Evolutionary conservation across 2,888 invertebrate genomes (phyloP), one percentile per base, ranked within the genome.

Genomic region (Pyrrhia umbra): DNA sequence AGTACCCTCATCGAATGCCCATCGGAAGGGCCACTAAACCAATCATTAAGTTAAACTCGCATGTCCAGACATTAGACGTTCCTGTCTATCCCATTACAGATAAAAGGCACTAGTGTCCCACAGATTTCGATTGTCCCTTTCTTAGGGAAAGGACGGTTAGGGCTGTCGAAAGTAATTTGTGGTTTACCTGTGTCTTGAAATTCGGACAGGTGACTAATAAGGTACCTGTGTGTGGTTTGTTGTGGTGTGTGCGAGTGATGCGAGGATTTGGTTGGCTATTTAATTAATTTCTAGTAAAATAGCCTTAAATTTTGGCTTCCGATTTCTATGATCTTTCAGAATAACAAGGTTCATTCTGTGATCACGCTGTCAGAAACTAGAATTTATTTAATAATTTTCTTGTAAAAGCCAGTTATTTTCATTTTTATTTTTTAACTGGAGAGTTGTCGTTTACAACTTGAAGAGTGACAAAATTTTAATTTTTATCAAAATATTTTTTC

Each of bases 21-120:
- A 68, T 65, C 60, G 65, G 51, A 70, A 71, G 73, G 67, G 59
- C 66, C 61, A 71, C 78, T 81, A 83, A 83, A 84, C 82, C 80
- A 84, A 86, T 85, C 81, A 86, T 86, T 86, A 83, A 80, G 80
- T 85, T 83, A 82, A 85, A 85, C 81, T 85, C 80, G 62, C 71
- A 79, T 76, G 75, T 74, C 77, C 75, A 77, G 75, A 77, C 84
- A 83, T 86, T 82, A 84, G 75, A 55, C 66, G 77, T 51, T 57
- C 63, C 76, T 80, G 78, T 80, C 73, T 66, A 69, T 76, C 71
- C 79, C 77, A 85, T 85, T 83, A 84, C 73, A 77, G 85, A 81
- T 82, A 83, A 85, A 83, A 84, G 83, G 82, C 65, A 75, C 74
- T 75, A 79, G 76, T 72, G 61, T 75, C 75, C 81, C 77, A 65